Evolutionary conservation across 2,797 vertebrate genomes (phyloP), one percentile per base, ranked within the genome.

Genomic region (Galago senegalensis): DNA sequence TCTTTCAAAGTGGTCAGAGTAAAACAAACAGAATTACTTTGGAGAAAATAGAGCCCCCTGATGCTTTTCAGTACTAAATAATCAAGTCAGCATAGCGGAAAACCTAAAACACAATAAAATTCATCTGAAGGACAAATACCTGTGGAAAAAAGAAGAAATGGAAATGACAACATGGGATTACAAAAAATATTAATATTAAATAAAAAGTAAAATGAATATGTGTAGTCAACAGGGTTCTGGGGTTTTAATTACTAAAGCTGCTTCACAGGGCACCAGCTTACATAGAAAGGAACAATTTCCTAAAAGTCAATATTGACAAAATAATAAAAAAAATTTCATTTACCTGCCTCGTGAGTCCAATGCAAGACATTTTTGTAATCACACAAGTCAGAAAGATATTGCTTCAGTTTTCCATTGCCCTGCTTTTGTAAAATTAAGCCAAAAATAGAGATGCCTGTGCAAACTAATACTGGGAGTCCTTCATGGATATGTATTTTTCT

Each of bases 221-320:
- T 89, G 31, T 91, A 96, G 87, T 87, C 87, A 93, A 72, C 46
- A 95, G n/a, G 10, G 46, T 86, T 49, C 40, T 86, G 37, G n/a
- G 76, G 60, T 92, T 97, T 97, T 87, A 96, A 96, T 96, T 93
- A 75, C 77, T 79, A 83, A 96, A 86, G 17, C 69, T 91, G 40
- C n/a, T 96, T 95, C 91, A 94, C 18, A 95, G 56, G n/a, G 70
- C n/a, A 88, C 13, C 29, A 94, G 88, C n/a, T 43, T 65, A 95
- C 87, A 97, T 37, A 72, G 75, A 95, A 87, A 95, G 58, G 73
- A 96, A 87, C 58, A 92, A 73, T 93, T 97, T 98, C 56, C 76
- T 95, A 87, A 94, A 93, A 84, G 94, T 95, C 95, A 92, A 91
- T 95, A 97, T 97, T 97, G 91, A 95, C 94, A 97, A 75, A 88